Evolutionary conservation across 2,113 vertebrate species (phyloP).

Genomic region (Malurus elegans): DNA sequence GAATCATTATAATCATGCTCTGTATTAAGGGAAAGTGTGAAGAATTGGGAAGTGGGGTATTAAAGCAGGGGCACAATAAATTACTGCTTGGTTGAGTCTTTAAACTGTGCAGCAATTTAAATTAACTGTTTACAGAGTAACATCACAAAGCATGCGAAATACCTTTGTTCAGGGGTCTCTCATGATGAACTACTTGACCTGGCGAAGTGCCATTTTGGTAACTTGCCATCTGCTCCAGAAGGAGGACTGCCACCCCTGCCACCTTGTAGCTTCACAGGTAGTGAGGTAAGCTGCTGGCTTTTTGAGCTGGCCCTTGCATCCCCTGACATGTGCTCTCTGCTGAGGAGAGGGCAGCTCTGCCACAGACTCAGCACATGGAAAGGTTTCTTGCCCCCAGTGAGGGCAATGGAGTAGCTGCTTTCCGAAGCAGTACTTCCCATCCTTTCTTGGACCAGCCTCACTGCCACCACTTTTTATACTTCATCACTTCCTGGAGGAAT

Average conservation of each 20-base stretch:
- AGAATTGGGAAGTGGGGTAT: neutral
- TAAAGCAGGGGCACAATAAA: neutral
- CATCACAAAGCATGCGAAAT: neutral
- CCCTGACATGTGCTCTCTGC: neutral
- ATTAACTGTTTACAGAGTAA: neutral
- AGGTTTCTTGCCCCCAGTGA: neutral
- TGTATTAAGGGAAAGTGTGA: neutral
- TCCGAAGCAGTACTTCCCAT: neutral
- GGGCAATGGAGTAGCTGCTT: neutral
- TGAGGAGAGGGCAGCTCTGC: neutral
- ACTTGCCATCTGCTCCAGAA: constrained; percentile 79
- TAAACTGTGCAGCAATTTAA: neutral
- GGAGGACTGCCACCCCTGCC: constrained; percentile 84
- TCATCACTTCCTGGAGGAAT: neutral
- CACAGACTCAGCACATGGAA: neutral
- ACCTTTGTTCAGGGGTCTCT: constrained; percentile 81
- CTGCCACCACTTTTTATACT: neutral
- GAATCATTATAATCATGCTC: neutral
- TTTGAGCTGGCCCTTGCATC: neutral
- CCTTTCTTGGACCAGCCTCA: neutral
- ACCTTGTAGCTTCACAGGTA: constrained; percentile 89
- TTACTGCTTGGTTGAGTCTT: neutral
- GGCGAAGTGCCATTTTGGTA: constrained; percentile 92
- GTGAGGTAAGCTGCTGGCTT: constrained; percentile 82
- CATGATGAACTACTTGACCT: constrained; percentile 88